Evolutionary conservation across 2,888 invertebrate genomes (phyloP).

Genomic region (Drosophila setosimentum): DNA sequence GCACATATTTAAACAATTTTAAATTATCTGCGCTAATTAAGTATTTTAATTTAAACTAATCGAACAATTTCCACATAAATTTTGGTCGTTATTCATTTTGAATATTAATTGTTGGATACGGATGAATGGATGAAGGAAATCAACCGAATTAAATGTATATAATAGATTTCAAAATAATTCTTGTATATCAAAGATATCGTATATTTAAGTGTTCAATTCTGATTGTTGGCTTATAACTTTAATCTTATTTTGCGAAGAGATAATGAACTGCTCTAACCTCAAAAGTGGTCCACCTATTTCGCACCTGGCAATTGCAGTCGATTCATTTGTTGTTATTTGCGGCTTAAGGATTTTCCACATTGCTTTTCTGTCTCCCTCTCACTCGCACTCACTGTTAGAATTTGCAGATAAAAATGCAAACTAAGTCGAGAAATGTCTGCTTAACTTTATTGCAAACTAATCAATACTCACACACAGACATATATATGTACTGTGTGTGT

Average conservation of each 20-base stretch:
- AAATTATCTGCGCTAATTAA: not conserved
- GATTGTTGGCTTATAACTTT: slow-evolving; percentile 5
- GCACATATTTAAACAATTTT: not conserved
- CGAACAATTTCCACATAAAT: slow-evolving; percentile 5
- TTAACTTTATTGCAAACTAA: slow-evolving; percentile 42
- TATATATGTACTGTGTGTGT: not conserved
- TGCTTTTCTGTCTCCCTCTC: slow-evolving; percentile 6
- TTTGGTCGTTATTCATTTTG: not conserved
- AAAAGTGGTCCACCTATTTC: slow-evolving; percentile 36
- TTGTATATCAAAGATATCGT: not conserved
- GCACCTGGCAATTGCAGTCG: slow-evolving; percentile 26
- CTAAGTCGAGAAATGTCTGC: slow-evolving; percentile 20
- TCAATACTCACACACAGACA: slow-evolving; percentile 27
- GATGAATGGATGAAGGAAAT: slow-evolving; percentile 1
- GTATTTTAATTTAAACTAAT: slow-evolving; percentile 1
- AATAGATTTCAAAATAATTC: not conserved
- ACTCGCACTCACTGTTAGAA: slow-evolving; percentile 1
- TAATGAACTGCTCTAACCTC: slow-evolving; percentile 45
- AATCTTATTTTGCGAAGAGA: slow-evolving; percentile 12
- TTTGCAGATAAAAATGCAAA: slow-evolving; percentile 34
- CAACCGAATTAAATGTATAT: slow-evolving; percentile 20
- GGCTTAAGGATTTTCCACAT: slow-evolving; percentile 45
- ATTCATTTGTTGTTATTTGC: slow-evolving; percentile 21
- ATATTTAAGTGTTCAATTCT: not conserved
- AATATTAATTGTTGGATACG: slow-evolving; percentile 29